Conservation (phyloP, 2,113 vertebrate species). For the Trogon surrucura region DNA sequence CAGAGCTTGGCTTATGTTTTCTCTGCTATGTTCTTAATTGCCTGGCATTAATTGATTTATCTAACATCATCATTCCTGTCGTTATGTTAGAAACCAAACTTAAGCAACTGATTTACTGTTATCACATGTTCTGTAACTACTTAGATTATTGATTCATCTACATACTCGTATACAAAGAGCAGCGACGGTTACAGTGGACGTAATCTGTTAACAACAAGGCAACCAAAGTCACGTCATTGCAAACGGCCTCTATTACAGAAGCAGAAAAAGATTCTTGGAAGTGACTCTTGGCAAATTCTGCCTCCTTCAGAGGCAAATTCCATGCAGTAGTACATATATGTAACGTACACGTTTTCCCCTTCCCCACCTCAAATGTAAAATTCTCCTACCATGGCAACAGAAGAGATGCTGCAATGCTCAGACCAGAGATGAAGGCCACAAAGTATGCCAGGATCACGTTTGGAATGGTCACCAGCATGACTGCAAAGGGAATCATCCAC, state of each 20-base stretch:
- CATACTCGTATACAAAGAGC: not conserved
- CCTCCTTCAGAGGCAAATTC: not conserved
- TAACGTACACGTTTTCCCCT: not conserved
- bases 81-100: not conserved
- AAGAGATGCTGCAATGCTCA: constrained; percentile 92
- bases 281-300: not conserved
- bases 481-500: constrained; percentile 92
- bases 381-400: constrained; percentile 91
- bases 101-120: not conserved
- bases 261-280: not conserved
- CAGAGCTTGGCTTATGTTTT: not conserved
- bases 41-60: not conserved
- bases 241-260: not conserved
- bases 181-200: not conserved
- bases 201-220: not conserved
- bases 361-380: not conserved
- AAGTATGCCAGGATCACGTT: constrained; percentile 86
- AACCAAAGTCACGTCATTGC: not conserved
- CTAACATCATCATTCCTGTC: not conserved
- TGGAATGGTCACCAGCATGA: constrained; percentile 90
- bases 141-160: not conserved
- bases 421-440: constrained; percentile 89
- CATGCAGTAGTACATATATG: not conserved
- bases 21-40: not conserved
- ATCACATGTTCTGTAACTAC: not conserved